Conservation (phyloP, 2,888 invertebrate species). For the Drosophila robusta region DNA sequence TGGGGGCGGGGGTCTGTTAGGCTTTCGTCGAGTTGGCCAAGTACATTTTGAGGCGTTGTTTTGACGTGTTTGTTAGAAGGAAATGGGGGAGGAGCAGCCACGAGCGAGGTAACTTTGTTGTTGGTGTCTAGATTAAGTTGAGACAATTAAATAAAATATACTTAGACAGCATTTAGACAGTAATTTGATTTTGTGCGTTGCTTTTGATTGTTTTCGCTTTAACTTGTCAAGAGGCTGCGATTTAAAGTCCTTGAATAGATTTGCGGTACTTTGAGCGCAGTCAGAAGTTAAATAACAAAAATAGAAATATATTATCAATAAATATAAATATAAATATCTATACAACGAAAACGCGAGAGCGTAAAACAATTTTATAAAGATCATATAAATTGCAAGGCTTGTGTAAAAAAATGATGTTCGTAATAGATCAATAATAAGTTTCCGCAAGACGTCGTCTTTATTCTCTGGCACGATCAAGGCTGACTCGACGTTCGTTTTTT, state of each 20-base stretch:
- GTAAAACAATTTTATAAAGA: too few species aligned
- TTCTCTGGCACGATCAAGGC: too few species aligned
- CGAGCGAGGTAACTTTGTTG: constrained; percentile 28
- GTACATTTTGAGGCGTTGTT: constrained; percentile 71
- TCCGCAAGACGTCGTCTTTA: too few species aligned
- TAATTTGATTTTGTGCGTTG: constrained; percentile 71
- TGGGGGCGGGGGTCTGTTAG: constrained; percentile 16
- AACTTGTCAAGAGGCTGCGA: neutral
- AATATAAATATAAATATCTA: too few species aligned
- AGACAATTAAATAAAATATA: constrained; percentile 67
- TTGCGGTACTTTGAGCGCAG: constrained; percentile 1
- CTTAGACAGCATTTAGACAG: constrained; percentile 73
- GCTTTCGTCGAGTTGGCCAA: constrained; percentile 39
- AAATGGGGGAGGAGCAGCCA: neutral
- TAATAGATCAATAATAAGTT: too few species aligned
- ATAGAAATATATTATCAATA: too few species aligned
- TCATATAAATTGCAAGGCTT: too few species aligned
- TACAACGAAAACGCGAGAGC: too few species aligned
- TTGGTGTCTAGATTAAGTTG: constrained; percentile 54
- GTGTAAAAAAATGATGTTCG: too few species aligned
- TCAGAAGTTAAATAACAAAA: too few species aligned
- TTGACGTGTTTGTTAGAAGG: constrained; percentile 52
- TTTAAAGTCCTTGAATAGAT: constrained; percentile 12
- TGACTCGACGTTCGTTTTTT: too few species aligned
- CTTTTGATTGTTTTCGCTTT: constrained; percentile 42